These are phyloP conservation scores for Entomyzon cyanotis DNA, from an alignment of 2,113 vertebrate species.

Conservation along the genomic window DNA sequence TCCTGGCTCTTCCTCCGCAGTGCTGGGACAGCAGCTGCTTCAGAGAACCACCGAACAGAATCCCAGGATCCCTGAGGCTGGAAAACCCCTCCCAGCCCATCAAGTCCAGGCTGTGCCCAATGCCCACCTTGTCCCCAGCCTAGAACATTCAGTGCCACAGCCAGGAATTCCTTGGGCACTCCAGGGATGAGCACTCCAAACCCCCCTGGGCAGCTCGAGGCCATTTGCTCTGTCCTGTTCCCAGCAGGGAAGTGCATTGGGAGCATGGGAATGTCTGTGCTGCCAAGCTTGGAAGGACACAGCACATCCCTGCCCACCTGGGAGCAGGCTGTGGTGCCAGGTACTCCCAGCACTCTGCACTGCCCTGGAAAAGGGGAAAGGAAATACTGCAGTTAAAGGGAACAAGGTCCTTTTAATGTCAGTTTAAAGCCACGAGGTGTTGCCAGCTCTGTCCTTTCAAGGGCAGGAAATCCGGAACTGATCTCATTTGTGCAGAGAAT, in stretches of 20 bases:
- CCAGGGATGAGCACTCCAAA: not conserved
- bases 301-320: not conserved
- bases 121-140: not conserved
- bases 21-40: not conserved
- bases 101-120: accelerated
- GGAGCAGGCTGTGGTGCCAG: accelerated
- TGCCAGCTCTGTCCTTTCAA: not conserved
- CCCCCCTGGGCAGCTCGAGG: not conserved
- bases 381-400: accelerated
- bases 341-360: accelerated
- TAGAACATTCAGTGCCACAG: not conserved
- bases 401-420: not conserved
- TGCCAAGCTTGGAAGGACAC: not conserved
- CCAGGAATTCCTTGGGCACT: not conserved
- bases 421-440: not conserved
- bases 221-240: not conserved
- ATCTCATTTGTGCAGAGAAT: not conserved
- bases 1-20: not conserved
- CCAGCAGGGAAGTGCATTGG: accelerated
- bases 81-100: not conserved
- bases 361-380: not conserved
- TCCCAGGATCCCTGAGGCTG: accelerated
- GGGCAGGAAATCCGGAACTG: not conserved
- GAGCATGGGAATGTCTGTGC: accelerated
- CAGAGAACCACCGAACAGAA: not conserved